phyloP scores from a whole-genome alignment of 2,888 invertebrate genomes.

The Sesia bembeciformis region DNA sequence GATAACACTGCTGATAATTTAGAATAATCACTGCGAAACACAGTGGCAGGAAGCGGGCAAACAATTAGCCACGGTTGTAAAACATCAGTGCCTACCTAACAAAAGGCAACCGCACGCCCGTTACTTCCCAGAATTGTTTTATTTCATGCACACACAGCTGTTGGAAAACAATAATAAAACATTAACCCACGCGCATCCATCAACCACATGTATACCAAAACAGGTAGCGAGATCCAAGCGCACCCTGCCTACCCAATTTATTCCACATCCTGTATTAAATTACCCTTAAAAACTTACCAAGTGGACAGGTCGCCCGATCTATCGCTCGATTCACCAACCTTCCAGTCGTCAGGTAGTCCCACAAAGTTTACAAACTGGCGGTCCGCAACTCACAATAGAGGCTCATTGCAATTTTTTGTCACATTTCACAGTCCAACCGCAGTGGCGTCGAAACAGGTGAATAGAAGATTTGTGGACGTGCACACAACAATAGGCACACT shows the following conservation, averaged over 20 bases:
- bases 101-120: slow-evolving; percentile 51
- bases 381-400: slow-evolving; percentile 42
- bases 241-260: slow-evolving; percentile 71
- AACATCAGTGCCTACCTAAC: slow-evolving; percentile 27
- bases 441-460: slow-evolving; percentile 57
- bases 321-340: slow-evolving; percentile 48
- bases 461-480: slow-evolving; percentile 61
- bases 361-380: slow-evolving; percentile 62
- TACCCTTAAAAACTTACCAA: slow-evolving; percentile 67
- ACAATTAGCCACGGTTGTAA: slow-evolving; percentile 26
- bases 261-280: slow-evolving; percentile 71
- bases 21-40: slow-evolving; percentile 42
- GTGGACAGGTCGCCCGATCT: slow-evolving; percentile 54
- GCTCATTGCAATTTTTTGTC: slow-evolving; percentile 70
- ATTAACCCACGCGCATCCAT: slow-evolving; percentile 23
- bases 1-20: slow-evolving; percentile 24
- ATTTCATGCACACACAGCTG: slow-evolving; percentile 28
- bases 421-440: slow-evolving; percentile 67
- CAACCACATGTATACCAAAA: slow-evolving; percentile 50
- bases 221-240: slow-evolving; percentile 63
- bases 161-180: slow-evolving; percentile 40
- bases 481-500: slow-evolving; percentile 63
- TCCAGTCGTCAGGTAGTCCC: slow-evolving; percentile 63
- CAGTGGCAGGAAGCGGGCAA: slow-evolving; percentile 57
- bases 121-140: slow-evolving; percentile 56